These are phyloP conservation scores for Porites divaricata DNA, from an alignment of 92 coral and sea anemone genomes.

Conservation along the genomic window DNA sequence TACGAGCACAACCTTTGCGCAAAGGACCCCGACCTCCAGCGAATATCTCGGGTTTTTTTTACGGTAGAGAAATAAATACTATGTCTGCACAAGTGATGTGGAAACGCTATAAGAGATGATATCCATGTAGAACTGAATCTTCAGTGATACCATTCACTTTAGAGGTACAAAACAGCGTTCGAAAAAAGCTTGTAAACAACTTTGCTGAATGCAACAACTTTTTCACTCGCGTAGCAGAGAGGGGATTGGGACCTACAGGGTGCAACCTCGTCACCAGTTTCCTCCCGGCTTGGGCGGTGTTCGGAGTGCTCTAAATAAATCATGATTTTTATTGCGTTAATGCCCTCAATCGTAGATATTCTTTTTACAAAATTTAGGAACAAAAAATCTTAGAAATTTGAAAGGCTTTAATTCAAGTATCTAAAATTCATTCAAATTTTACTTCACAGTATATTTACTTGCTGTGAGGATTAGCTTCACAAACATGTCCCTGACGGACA, in stretches of 20 bases:
- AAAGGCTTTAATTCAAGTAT: too few relatives aligned
- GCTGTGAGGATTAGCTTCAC: too few relatives aligned
- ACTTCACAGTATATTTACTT: too few relatives aligned
- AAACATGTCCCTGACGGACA: too few relatives aligned
- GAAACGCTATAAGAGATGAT: conserved; percentile 2
- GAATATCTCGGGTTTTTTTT: conserved; percentile 7
- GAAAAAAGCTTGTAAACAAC: conserved; percentile 35
- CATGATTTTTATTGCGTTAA: too few relatives aligned
- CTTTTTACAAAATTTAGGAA: too few relatives aligned
- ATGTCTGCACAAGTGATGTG: neutral
- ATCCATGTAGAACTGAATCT: neutral
- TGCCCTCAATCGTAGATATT: too few relatives aligned
- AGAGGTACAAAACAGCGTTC: conserved; percentile 12
- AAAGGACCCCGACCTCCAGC: neutral
- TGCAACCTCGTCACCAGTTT: neutral
- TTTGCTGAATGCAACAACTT: conserved; percentile 11
- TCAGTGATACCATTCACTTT: neutral
- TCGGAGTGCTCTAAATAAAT: too few relatives aligned
- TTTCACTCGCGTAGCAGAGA: neutral
- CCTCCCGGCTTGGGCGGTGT: neutral
- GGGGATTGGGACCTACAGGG: conserved; percentile 17
- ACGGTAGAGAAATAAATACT: neutral
- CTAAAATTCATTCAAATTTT: too few relatives aligned
- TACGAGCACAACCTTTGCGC: conserved; percentile 1
- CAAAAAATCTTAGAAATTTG: too few relatives aligned